Percentiles rank a stretch among this genome's conserved stretches.
These are phyloP conservation scores for Syrphus vitripennis DNA, from an alignment of 2,888 invertebrate species.

Conservation along the genomic window DNA sequence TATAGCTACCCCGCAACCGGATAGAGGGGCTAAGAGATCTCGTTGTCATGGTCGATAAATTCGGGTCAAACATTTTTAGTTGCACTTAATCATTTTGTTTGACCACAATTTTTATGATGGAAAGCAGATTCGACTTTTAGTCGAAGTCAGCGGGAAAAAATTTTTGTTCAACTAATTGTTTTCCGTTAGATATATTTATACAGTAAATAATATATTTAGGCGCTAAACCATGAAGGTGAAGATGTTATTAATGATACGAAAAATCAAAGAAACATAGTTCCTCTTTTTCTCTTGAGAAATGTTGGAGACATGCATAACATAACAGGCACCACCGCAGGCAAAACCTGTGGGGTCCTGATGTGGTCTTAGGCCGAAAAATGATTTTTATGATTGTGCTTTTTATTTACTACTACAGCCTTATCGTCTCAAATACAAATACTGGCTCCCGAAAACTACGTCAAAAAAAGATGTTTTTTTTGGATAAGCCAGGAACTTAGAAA, in stretches of 20 bases:
- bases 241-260: not conserved
- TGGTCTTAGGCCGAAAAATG: no score
- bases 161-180: not conserved
- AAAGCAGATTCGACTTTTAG: not conserved
- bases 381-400: no score
- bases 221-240: not conserved
- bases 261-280: no score
- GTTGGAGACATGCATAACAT: no score
- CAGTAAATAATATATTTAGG: not conserved
- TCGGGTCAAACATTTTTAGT: conserved; percentile 53
- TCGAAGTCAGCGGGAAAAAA: not conserved
- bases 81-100: conserved; percentile 18
- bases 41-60: conserved; percentile 66
- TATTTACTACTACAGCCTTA: no score
- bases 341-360: no score
- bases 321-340: no score
- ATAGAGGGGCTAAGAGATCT: not conserved
- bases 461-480: no score
- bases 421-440: no score
- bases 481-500: no score
- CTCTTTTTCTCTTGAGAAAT: no score
- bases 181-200: not conserved
- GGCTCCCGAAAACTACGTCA: no score
- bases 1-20: not conserved
- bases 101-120: not conserved